phyloP scores from a whole-genome alignment of 2,113 vertebrate genomes.

The Lagopus muta region DNA sequence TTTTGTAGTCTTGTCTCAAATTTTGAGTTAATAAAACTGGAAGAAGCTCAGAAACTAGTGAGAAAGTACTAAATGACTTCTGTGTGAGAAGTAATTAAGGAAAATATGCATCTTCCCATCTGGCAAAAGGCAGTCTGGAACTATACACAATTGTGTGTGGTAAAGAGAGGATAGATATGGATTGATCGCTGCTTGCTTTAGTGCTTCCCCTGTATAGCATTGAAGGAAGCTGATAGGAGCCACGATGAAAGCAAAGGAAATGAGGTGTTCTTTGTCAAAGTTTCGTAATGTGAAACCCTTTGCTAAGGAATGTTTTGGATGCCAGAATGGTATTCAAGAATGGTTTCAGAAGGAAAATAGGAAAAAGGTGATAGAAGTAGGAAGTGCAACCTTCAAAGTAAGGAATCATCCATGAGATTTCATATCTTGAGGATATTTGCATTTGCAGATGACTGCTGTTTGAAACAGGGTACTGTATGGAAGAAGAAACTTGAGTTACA shows the following conservation, averaged over 20 bases:
- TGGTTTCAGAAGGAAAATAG: background rate
- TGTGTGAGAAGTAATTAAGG: background rate
- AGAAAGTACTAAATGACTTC: background rate
- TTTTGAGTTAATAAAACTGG: background rate
- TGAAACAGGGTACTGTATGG: background rate
- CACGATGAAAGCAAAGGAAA: background rate
- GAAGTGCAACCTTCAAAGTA: background rate
- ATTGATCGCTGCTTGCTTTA: background rate
- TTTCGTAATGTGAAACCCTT: accelerated
- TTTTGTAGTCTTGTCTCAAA: background rate
- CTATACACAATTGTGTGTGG: background rate
- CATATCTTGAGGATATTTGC: background rate
- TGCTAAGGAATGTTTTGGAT: background rate
- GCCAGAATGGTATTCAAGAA: background rate
- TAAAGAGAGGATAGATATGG: background rate
- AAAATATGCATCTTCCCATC: background rate
- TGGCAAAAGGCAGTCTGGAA: background rate
- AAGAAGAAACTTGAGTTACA: background rate
- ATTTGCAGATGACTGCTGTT: background rate
- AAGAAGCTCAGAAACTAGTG: background rate
- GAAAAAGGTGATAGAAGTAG: too few species aligned
- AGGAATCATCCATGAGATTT: background rate
- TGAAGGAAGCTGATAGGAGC: background rate
- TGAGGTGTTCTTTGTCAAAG: background rate
- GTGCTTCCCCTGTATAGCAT: background rate